Base-by-base conservation (phyloP, 2,113 vertebrate genomes). In the Silurus meridionalis region DNA sequence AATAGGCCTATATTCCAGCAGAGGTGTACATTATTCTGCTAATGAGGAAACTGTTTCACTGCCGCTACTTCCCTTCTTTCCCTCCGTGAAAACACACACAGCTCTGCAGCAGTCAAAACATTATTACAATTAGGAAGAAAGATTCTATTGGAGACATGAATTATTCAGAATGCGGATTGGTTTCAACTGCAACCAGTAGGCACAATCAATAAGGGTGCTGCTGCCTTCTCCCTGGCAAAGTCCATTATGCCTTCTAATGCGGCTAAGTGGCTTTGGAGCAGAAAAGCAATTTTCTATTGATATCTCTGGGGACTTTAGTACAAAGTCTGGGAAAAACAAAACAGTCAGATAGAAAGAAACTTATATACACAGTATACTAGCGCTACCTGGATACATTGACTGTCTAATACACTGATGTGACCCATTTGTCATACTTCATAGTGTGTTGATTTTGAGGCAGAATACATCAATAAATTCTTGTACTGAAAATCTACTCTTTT, bases 241-340 rank as follows among this genome's bases (percentile, higher is more conserved):
- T 93, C 93, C 94, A 95, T 94, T 93, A 95, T 92, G 89, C 92
- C 90, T 94, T 94, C 90, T 93, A 94, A 94, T 94, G 92, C 89
- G 85, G 91, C 90, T 87, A 90, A 94, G 92, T 90, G 92, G 92
- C 91, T 94, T 92, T 92, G 91, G 93, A 94, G 94, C 91, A 91
- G 91, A 95, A 94, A 95, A 95, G 93, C 94, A 95, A 95, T 95
- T 95, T 95, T 94, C 93, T 92, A 90, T 91, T 92, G 91, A 94
- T 93, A 94, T 93, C 95, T 94, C 92, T 37, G 19, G 94, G 92
- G 94, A 93, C 46, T 87, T 83, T 83, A 85, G 87, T 72, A 67
- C 79, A 90, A 81, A 86, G 84, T 78, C 53, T 37, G 53, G 63
- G 23, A 55, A 72, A 80, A 90, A 83, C 72, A 85, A 88, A 81